phyloP scores from a whole-genome alignment of 2,797 vertebrate genomes.

The Poecilia velifera region DNA sequence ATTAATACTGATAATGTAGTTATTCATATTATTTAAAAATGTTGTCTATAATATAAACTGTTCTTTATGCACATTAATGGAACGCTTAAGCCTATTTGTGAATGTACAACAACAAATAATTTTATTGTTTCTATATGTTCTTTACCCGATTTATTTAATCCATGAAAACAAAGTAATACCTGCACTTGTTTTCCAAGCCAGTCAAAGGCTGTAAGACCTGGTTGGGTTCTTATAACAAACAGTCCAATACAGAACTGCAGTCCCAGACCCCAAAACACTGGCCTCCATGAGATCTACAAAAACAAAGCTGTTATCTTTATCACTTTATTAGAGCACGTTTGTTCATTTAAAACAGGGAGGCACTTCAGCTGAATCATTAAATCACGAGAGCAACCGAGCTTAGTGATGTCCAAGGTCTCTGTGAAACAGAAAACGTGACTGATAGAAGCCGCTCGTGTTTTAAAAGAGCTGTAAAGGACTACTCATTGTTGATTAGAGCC shows the following conservation, averaged over 20 bases:
- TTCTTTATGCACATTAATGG: background rate
- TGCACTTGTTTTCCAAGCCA: constrained; percentile 93
- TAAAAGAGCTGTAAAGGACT: constrained; percentile 8
- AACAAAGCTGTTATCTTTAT: background rate
- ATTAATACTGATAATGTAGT: background rate
- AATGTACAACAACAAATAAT: background rate
- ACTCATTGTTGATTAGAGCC: background rate
- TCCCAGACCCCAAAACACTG: constrained; percentile 91
- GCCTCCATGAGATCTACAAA: constrained; percentile 88
- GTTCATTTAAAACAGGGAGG: constrained; percentile 47
- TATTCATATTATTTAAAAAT: background rate
- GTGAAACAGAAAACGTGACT: constrained; percentile 54
- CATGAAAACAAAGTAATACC: constrained; percentile 74
- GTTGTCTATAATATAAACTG: background rate
- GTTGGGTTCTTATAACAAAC: constrained; percentile 90
- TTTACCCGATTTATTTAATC: background rate
- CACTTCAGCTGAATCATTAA: constrained; percentile 29
- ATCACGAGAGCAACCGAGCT: constrained; percentile 40
- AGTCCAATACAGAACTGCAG: constrained; percentile 90
- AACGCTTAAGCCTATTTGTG: background rate
- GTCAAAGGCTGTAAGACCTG: constrained; percentile 85
- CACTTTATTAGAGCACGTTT: constrained; percentile 5
- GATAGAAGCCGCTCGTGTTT: constrained; percentile 25
- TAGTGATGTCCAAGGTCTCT: constrained; percentile 61
- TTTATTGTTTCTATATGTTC: background rate